A percentile compares a stretch with the other conserved stretches of the same genome.
phyloP scores from a whole-genome alignment of 2,888 invertebrate species.

The Lithophane leautieri region DNA sequence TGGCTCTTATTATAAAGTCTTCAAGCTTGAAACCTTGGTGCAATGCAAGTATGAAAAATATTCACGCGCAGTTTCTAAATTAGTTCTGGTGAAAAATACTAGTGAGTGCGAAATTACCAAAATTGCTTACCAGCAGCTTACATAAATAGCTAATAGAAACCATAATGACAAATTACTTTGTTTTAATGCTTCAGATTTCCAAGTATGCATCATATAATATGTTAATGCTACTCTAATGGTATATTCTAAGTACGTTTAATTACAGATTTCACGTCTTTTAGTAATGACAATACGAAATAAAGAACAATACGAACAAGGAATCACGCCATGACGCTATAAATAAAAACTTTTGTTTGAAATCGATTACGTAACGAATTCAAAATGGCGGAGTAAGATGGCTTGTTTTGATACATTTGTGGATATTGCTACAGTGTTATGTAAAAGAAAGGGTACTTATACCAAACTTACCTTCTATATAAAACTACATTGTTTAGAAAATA shows the following conservation, averaged over 20 bases:
- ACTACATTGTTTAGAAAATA: conserved; percentile 2
- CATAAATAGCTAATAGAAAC: conserved; percentile 20
- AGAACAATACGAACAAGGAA: conserved; percentile 55
- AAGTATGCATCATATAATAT: conserved; percentile 45
- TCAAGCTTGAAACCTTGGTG: not conserved
- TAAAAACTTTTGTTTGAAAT: conserved; percentile 49
- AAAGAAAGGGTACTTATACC: not conserved
- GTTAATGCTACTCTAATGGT: conserved; percentile 49
- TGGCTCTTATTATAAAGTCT: not conserved
- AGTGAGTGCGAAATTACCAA: conserved; percentile 9
- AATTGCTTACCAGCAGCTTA: conserved; percentile 13
- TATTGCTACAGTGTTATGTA: not conserved
- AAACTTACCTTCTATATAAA: not conserved
- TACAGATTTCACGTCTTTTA: conserved; percentile 54
- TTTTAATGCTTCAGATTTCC: conserved; percentile 31
- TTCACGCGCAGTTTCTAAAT: not conserved
- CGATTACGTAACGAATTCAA: conserved; percentile 37
- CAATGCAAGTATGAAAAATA: not conserved
- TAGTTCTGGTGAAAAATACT: conserved; percentile 1
- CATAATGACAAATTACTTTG: conserved; percentile 18
- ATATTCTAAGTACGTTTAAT: conserved; percentile 55
- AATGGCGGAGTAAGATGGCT: conserved; percentile 44
- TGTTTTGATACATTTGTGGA: conserved; percentile 24
- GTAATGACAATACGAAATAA: conserved; percentile 52
- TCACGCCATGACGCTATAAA: conserved; percentile 30